Base-by-base conservation (phyloP, 2,797 vertebrate genomes). In the Alcedo atthis region DNA sequence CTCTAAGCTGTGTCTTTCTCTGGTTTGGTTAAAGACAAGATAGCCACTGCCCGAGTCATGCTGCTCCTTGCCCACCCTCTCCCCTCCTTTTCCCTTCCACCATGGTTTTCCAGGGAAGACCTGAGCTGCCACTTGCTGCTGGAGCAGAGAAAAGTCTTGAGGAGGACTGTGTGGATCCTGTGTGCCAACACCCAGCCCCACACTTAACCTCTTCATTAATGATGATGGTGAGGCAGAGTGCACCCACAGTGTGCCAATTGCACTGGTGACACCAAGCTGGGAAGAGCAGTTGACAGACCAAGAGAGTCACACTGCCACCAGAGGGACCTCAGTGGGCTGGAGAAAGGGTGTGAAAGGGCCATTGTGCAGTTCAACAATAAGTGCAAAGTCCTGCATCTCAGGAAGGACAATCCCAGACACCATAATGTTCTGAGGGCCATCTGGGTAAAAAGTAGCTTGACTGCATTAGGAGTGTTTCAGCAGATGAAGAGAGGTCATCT, bases 21-120 rank as follows among this genome's bases (percentile, higher is more conserved):
- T 28, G 26, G 1, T 46, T 37, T 62, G 46, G 33, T 53, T 33
- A 32, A 51, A 63, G 40, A 15, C 3, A 19, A 62, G 32, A 0
- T 0, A 70, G 30, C 6, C 3, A 1, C 51, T 46, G 33, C 43
- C n/a, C 6, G 8, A 30, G 30, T 21, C 12, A 12, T 8, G 3
- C 40, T 53, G n/a, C 8, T 32, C 5, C 4, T 2, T 92, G n/a
- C 6, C 18, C 2, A 1, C 25, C 4, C 5, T 37, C 49, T 63
- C 51, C 1, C 0, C 16, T 54, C 9, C 12, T 74, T 30, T 40
- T 62, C 15, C 18, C 12, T 25, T 76, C 45, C 5, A 20, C 12
- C 0, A 0, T 17, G 40, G 54, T 51, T 79, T 54, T 68, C 40
- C 45, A 76, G 69, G 59, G 51, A 68, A 64, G n/a, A 76, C 13